A percentile compares a stretch with the other conserved stretches of the same genome.
phyloP scores from a whole-genome alignment of 2,888 invertebrate species.

The Polydrusus cervinus region DNA sequence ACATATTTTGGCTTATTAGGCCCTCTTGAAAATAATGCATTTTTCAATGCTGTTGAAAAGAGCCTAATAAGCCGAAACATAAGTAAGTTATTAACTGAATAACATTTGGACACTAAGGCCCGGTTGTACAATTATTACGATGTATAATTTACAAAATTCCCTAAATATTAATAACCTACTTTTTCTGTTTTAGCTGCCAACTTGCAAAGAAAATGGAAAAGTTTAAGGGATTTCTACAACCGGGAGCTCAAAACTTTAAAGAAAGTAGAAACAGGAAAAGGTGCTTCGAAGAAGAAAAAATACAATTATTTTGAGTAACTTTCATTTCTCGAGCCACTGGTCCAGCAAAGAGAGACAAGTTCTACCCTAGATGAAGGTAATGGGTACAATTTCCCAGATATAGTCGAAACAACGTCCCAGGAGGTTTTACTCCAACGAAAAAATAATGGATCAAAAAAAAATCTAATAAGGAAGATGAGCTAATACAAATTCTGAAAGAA shows the following conservation, averaged over 20 bases:
- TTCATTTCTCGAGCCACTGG: constrained; percentile 24
- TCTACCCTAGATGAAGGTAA: constrained; percentile 14
- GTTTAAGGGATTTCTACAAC: constrained; percentile 22
- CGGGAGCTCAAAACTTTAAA: constrained; percentile 34
- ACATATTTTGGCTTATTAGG: not conserved
- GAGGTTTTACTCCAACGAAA: constrained; percentile 7
- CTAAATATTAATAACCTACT: constrained; percentile 6
- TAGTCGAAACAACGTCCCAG: constrained; percentile 4
- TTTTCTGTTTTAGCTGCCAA: constrained; percentile 13
- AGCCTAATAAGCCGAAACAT: no score
- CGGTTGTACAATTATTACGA: no score
- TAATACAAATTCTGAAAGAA: constrained; percentile 22
- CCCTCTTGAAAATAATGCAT: not conserved
- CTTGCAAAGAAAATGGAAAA: constrained; percentile 17
- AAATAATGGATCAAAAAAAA: not conserved
- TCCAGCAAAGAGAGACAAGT: constrained; percentile 16
- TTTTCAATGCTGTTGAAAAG: no score
- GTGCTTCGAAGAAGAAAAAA: constrained; percentile 36
- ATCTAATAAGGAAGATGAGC: constrained; percentile 11
- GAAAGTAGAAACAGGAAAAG: constrained; percentile 37
- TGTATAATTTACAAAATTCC: no score
- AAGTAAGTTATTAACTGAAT: no score
- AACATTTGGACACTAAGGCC: no score
- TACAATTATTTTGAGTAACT: constrained; percentile 38
- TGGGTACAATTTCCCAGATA: not conserved